These are phyloP conservation scores for Fragum whitleyi DNA, from an alignment of 2,888 invertebrate species.

Conservation along the genomic window DNA sequence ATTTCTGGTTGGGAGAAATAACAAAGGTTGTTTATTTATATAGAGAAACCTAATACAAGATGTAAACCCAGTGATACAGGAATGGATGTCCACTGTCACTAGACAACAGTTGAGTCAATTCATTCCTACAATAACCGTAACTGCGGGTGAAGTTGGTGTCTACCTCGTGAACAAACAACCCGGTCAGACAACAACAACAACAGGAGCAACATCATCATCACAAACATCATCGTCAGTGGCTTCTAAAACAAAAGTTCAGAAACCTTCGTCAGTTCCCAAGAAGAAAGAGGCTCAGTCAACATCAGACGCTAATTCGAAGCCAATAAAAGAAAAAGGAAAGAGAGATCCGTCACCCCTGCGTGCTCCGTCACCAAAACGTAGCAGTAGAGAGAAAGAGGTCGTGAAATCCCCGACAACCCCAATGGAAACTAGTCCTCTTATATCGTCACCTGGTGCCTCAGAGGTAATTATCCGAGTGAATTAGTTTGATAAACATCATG, in stretches of 20 bases:
- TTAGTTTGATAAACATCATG: no score
- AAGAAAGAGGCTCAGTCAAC: slow-evolving; percentile 11
- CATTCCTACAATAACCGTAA: slow-evolving; percentile 71
- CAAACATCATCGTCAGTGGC: neutral
- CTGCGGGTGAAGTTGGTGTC: slow-evolving; percentile 70
- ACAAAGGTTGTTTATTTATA: slow-evolving; percentile 41
- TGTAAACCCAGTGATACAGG: slow-evolving; percentile 84
- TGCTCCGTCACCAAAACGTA: slow-evolving; percentile 29
- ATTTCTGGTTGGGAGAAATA: no score
- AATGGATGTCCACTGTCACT: slow-evolving; percentile 83
- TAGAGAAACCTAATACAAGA: slow-evolving; percentile 83
- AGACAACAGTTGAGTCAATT: slow-evolving; percentile 76
- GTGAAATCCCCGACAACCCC: slow-evolving; percentile 48
- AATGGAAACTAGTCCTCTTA: slow-evolving; percentile 67
- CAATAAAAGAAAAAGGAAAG: slow-evolving; percentile 30
- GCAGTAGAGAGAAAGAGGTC: slow-evolving; percentile 28
- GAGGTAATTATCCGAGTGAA: no score
- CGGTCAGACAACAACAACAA: slow-evolving; percentile 2
- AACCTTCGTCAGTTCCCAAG: slow-evolving; percentile 4
- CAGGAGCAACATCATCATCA: slow-evolving; percentile 2
- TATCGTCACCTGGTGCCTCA: slow-evolving; percentile 66
- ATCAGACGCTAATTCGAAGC: neutral
- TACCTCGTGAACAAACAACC: slow-evolving; percentile 70
- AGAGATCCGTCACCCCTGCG: slow-evolving; percentile 31
- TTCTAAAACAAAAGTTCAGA: neutral